Evolutionary conservation across 2,888 invertebrate species (phyloP).

Genomic region (Dromius quadrimaculatus): DNA sequence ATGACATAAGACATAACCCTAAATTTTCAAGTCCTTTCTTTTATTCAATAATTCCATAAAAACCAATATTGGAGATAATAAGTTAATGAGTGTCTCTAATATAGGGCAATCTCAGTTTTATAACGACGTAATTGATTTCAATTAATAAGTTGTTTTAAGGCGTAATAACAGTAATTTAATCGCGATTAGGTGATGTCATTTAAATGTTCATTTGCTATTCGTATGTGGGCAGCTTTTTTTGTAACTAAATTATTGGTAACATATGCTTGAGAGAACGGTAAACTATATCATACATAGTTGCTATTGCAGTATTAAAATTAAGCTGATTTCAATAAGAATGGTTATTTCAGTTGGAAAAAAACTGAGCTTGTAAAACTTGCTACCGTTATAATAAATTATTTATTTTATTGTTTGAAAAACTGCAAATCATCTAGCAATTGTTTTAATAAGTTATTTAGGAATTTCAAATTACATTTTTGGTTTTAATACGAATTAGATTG

Average conservation of each 20-base stretch:
- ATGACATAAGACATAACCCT: no score
- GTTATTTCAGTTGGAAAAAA: background rate
- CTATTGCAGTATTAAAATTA: no score
- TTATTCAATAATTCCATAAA: no score
- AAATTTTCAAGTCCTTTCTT: no score
- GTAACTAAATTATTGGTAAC: conserved; percentile 17
- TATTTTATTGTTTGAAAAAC: background rate
- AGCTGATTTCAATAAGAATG: no score
- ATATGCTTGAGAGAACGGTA: conserved; percentile 17
- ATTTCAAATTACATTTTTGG: conserved; percentile 2
- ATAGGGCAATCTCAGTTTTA: background rate
- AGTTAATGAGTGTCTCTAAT: no score
- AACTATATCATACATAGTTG: background rate
- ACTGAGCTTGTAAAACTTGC: background rate
- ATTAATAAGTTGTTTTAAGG: conserved; percentile 46
- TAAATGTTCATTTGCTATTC: conserved; percentile 28
- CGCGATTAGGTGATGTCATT: conserved; percentile 47
- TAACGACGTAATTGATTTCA: background rate
- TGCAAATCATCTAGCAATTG: background rate
- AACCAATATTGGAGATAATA: no score
- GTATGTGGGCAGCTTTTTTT: conserved; percentile 30
- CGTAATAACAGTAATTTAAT: conserved; percentile 48
- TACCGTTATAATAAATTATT: no score
- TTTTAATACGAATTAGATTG: background rate
- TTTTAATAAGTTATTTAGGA: background rate